A percentile compares a stretch with the other conserved stretches of the same genome.
These are phyloP conservation scores for Xylota sylvarum DNA, from an alignment of 2,888 invertebrate genomes.

Conservation along the genomic window DNA sequence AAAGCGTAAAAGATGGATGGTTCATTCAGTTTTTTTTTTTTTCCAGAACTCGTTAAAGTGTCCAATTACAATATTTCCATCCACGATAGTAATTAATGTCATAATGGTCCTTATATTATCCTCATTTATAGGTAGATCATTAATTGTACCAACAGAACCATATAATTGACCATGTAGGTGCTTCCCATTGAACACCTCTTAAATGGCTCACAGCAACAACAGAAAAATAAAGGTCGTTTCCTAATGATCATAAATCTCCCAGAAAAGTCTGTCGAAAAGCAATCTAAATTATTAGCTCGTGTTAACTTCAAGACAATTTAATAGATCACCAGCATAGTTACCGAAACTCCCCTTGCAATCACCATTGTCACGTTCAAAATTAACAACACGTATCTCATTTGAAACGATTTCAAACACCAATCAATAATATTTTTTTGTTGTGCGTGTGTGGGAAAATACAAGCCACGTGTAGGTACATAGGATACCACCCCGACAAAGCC, in stretches of 20 bases:
- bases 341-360: neutral
- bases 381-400: slow-evolving; percentile 33
- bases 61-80: too few species aligned
- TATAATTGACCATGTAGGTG: neutral
- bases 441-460: neutral
- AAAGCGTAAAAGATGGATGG: too few species aligned
- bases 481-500: too few species aligned
- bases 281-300: slow-evolving; percentile 2
- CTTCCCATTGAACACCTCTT: neutral
- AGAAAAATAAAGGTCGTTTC: neutral
- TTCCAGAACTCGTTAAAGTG: too few species aligned
- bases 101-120: neutral
- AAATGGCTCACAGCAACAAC: neutral
- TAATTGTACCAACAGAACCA: neutral
- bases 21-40: too few species aligned
- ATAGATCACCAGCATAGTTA: slow-evolving; percentile 5
- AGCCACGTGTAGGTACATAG: neutral
- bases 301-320: slow-evolving; percentile 18
- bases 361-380: slow-evolving; percentile 17
- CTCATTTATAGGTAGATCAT: neutral
- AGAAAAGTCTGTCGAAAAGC: neutral
- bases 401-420: slow-evolving; percentile 12
- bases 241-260: neutral
- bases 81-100: too few species aligned
- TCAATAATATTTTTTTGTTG: slow-evolving; percentile 10